Evolutionary conservation across 2,888 invertebrate genomes (phyloP), one percentile per base, ranked within the genome.

Genomic region (Chaetoderma sp.): DNA sequence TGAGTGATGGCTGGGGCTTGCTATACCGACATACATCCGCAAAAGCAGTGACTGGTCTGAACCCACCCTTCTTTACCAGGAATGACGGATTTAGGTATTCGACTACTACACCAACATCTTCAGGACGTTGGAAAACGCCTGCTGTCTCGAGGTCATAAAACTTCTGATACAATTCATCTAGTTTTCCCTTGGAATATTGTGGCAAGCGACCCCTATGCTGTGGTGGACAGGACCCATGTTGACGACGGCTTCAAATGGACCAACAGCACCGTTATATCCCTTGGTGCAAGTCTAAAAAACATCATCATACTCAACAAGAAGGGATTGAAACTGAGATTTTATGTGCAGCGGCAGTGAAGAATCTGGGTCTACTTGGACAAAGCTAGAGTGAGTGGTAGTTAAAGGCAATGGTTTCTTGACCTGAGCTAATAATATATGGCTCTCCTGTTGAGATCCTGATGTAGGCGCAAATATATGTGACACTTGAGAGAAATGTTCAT

Each of bases 31-130:
- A 72, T 13, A 74, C 69, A 44, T 71, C 73, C 1, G 59, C 63
- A 33, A 75, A 67, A 4, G 74, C 70, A 6, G 74, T 74, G 21
- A 73, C 74, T 8, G 75, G 57, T 13, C 73, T 60, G 55, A 57
- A 67, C 23, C 63, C 68, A 13, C 76, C 72, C 47, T 71, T 74
- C 44, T 71, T 74, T 0, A 76, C 67, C 10, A 77, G 62, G 49
- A 76, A 77, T 4, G 73, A 71, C 0, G 75, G 77, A 50, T 74
- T 76, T 10, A 77, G 36, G 30, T 78, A 77, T 42, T 78, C 74
- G 4, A 69, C 71, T 3, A 36, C 52, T 1, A 68, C 33, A 30
- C 56, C 67, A 16, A 66, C 45, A 55, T 68, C 63, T 55, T 74
- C 75, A 18, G 73, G 73, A 8, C 52, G 36, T 4, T 28, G 33